Percentiles rank a stretch among this genome's conserved stretches.
phyloP scores from a whole-genome alignment of 2,888 invertebrate species.

The Parnassius mnemosyne region DNA sequence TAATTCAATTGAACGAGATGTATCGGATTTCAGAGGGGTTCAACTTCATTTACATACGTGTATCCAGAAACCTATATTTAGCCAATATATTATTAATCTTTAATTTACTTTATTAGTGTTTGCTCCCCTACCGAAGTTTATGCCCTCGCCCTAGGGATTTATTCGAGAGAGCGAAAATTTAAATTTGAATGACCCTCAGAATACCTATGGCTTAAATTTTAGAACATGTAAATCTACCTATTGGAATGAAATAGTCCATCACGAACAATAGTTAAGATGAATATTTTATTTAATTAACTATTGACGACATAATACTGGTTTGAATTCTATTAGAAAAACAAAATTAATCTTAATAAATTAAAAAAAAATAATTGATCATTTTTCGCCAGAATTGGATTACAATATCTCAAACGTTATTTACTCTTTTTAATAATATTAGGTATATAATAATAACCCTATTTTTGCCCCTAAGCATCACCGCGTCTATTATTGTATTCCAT shows the following conservation, averaged over 20 bases:
- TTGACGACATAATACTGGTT: no score
- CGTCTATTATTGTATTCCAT: no score
- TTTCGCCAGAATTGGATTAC: no score
- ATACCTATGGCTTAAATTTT: slow-evolving; percentile 55
- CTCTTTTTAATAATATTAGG: no score
- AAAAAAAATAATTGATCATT: no score
- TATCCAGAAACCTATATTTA: slow-evolving; percentile 69
- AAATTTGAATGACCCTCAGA: slow-evolving; percentile 73
- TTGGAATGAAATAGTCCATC: slow-evolving; percentile 22
- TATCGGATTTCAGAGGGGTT: slow-evolving; percentile 54
- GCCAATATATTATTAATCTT: slow-evolving; percentile 80
- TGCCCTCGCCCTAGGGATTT: slow-evolving; percentile 67
- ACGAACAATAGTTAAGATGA: slow-evolving; percentile 4
- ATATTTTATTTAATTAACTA: neutral
- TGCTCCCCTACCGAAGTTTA: slow-evolving; percentile 56
- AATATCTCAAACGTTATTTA: no score
- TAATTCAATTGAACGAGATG: slow-evolving; percentile 51
- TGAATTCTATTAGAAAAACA: no score
- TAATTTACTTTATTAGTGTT: slow-evolving; percentile 79
- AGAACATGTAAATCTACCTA: slow-evolving; percentile 43
- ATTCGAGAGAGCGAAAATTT: slow-evolving; percentile 72
- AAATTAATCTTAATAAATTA: no score
- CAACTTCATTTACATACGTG: slow-evolving; percentile 61
- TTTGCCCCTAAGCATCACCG: no score
- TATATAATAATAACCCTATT: no score